A percentile compares a stretch with the other conserved stretches of the same genome.
These are phyloP conservation scores for Cottoperca gobio DNA, from an alignment of 2,797 vertebrate species.

Conservation along the genomic window DNA sequence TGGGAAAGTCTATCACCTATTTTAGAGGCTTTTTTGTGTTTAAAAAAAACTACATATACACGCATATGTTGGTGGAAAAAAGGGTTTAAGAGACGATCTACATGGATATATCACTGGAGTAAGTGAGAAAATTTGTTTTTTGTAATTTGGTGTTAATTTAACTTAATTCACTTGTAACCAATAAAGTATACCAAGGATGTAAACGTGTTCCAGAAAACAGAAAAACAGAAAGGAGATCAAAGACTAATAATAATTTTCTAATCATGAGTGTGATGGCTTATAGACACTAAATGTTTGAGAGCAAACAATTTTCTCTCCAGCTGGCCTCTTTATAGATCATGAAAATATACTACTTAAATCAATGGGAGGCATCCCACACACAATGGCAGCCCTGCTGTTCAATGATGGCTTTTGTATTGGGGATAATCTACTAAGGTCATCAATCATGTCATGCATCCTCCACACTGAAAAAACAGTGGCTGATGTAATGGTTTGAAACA, in stretches of 20 bases:
- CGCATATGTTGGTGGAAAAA: too few species aligned
- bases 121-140: constrained; percentile 7
- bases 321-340: constrained; percentile 86
- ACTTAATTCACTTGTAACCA: constrained; percentile 42
- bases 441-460: constrained; percentile 80
- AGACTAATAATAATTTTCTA: constrained; percentile 73
- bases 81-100: too few species aligned
- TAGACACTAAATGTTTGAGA: constrained; percentile 80
- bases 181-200: constrained; percentile 45
- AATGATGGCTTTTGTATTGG: constrained; percentile 82
- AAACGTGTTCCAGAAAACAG: constrained; percentile 40
- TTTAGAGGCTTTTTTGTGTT: too few species aligned
- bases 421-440: constrained; percentile 83
- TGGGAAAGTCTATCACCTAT: too few species aligned
- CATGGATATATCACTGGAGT: too few species aligned
- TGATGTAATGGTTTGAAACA: constrained; percentile 63
- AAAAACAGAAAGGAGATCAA: constrained; percentile 55
- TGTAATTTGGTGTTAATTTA: constrained; percentile 35
- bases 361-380: constrained; percentile 84
- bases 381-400: constrained; percentile 83
- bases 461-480: constrained; percentile 39
- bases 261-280: constrained; percentile 73
- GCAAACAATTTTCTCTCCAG: constrained; percentile 83
- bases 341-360: constrained; percentile 85
- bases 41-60: too few species aligned